Percentiles rank a stretch among this genome's conserved stretches.
These are phyloP conservation scores for Dufourea novaeangliae DNA, from an alignment of 1,140 invertebrate genomes.

Conservation along the genomic window DNA sequence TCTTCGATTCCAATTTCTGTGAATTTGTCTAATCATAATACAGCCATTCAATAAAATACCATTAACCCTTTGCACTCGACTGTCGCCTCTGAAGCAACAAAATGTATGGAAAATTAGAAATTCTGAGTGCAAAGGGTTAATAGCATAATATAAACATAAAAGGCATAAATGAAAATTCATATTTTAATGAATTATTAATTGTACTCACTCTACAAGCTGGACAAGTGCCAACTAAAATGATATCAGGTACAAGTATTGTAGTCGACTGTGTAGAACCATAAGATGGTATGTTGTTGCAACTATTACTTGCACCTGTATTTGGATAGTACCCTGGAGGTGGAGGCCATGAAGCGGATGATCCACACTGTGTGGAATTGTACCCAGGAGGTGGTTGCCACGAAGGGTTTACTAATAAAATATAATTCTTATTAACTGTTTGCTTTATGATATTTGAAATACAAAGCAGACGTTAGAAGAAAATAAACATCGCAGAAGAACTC, in stretches of 20 bases:
- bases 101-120: too few relatives aligned
- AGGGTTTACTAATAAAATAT: constrained; percentile 53
- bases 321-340: constrained; percentile 78
- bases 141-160: constrained; percentile 1
- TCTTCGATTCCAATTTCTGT: too few relatives aligned
- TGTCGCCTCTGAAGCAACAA: too few relatives aligned
- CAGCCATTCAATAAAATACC: too few relatives aligned
- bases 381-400: constrained; percentile 75
- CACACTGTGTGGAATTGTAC: constrained; percentile 69
- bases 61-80: too few relatives aligned
- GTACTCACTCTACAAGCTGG: constrained; percentile 88
- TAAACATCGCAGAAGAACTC: too few relatives aligned
- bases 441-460: not conserved
- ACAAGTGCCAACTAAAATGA: constrained; percentile 90
- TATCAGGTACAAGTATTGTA: constrained; percentile 81
- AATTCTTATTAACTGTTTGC: not conserved
- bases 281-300: constrained; percentile 74
- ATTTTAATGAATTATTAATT: constrained; percentile 6
- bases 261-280: constrained; percentile 81
- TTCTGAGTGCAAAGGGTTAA: constrained; percentile 24
- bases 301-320: constrained; percentile 49
- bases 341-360: constrained; percentile 62
- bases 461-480: not conserved
- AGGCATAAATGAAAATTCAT: not conserved
- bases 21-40: too few relatives aligned